These are phyloP conservation scores for Vanessa atalanta DNA, from an alignment of 1,140 invertebrate species.

Conservation along the genomic window DNA sequence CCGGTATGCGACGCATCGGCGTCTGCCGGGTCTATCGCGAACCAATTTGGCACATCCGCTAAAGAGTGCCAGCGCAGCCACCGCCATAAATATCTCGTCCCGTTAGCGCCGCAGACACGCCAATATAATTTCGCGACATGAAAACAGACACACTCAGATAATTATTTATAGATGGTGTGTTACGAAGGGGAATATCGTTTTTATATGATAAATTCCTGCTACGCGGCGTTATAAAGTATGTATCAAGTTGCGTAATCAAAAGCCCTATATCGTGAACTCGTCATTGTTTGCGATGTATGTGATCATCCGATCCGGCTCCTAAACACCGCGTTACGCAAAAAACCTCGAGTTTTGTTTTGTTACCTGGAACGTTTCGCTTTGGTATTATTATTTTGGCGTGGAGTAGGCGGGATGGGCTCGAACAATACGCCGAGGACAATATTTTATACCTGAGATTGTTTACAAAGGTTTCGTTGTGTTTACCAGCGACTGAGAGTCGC, in stretches of 20 bases:
- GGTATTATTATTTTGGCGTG: constrained; percentile 67
- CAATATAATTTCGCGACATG: constrained; percentile 47
- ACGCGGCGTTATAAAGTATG: constrained; percentile 36
- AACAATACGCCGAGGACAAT: constrained; percentile 61
- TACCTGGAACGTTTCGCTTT: constrained; percentile 63
- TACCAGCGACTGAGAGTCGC: constrained; percentile 33
- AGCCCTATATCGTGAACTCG: constrained; percentile 45
- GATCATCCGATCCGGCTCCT: constrained; percentile 64
- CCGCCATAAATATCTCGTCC: constrained; percentile 66
- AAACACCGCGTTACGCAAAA: constrained; percentile 70
- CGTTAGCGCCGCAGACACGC: constrained; percentile 58
- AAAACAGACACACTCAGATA: constrained; percentile 21
- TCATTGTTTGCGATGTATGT: constrained; percentile 64
- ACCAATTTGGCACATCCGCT: constrained; percentile 78
- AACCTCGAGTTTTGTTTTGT: constrained; percentile 63
- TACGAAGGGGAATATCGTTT: not conserved
- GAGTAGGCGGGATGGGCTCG: constrained; percentile 62
- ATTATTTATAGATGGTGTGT: not conserved
- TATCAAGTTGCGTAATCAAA: constrained; percentile 60
- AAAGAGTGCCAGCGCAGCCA: constrained; percentile 58
- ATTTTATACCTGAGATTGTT: constrained; percentile 73
- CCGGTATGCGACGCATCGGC: constrained; percentile 72
- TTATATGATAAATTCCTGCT: constrained; percentile 17
- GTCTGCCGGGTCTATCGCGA: constrained; percentile 73
- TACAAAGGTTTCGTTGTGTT: constrained; percentile 59